Evolutionary conservation across 1,140 invertebrate genomes (phyloP), one percentile per base, ranked within the genome.

Genomic region (Fopius arisanus): DNA sequence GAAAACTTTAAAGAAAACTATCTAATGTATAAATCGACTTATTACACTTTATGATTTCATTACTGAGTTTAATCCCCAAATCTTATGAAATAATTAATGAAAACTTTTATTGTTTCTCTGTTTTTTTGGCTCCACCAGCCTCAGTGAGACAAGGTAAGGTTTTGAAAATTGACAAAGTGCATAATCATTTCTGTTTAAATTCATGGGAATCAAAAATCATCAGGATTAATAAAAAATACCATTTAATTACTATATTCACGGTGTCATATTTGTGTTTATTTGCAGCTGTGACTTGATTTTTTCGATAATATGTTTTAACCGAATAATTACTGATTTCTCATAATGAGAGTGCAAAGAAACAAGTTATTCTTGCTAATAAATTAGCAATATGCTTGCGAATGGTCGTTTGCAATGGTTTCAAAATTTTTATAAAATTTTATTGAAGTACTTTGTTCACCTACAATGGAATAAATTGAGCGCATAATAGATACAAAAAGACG

Each of bases 141-240:
- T 80, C 82, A 73, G 77, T 79, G 73, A 83, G 84, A 76, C 80
- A 85, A 85, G 85, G 85, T 87, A 86, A 87, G 84, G 79, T 6
- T 76, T 78, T 73, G 28, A 65, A 3, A 16, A 9, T 73, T 19
- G 40, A 43, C 67, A 21, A 62, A 72, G 70, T 62, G 51, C 59
- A 23, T 72, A 43, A 23, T 51, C 28, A 26, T 51, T 67, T 14
- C 54, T 70, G 73, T 40, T 65, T 29, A 68, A 78, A 74, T 75
- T 80, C 77, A 80, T 78, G 75, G 75, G 41, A 29, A n/a, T 19
- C 16, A 48, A 16, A 2, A 48, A 16, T 48, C 43, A 19, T n/a
- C 43, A 16, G 14, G 16, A 48, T 48, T 48, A 48, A 48, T 48
- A 48, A 6, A n/a, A 43, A 48, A 37, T n/a, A 37, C 3, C 43